These are phyloP conservation scores for Bombylius discolor DNA, from an alignment of 2,888 invertebrate species.

Conservation along the genomic window DNA sequence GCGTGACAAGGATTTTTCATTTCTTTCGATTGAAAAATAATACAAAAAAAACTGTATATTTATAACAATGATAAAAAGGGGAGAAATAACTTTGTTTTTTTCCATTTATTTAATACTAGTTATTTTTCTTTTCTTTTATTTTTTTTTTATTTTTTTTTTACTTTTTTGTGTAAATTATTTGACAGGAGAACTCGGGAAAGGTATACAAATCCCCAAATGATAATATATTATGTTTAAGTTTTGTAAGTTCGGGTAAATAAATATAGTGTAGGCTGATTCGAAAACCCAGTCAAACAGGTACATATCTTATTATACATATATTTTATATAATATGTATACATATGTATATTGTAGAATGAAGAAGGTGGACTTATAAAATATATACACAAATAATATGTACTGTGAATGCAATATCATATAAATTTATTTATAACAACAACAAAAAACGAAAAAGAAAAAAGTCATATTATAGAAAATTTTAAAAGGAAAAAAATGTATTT, in stretches of 20 bases:
- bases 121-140: background rate
- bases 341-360: no score
- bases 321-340: no score
- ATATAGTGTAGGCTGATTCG: background rate
- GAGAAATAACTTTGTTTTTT: background rate
- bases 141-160: background rate
- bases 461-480: no score
- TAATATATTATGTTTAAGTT: background rate
- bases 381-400: no score
- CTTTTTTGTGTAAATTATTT: background rate
- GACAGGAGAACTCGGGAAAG: background rate
- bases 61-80: background rate
- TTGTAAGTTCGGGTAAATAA: background rate
- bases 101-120: background rate
- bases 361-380: background rate
- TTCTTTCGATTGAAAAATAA: no score
- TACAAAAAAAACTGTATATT: no score
- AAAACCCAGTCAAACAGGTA: background rate
- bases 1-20: background rate
- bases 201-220: background rate
- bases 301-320: no score
- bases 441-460: no score
- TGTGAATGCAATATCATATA: no score
- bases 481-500: no score
- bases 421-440: no score